A percentile compares a stretch with the other conserved stretches of the same genome.
Conservation (phyloP, 2,888 invertebrate species). For the Leucozona laternaria region DNA sequence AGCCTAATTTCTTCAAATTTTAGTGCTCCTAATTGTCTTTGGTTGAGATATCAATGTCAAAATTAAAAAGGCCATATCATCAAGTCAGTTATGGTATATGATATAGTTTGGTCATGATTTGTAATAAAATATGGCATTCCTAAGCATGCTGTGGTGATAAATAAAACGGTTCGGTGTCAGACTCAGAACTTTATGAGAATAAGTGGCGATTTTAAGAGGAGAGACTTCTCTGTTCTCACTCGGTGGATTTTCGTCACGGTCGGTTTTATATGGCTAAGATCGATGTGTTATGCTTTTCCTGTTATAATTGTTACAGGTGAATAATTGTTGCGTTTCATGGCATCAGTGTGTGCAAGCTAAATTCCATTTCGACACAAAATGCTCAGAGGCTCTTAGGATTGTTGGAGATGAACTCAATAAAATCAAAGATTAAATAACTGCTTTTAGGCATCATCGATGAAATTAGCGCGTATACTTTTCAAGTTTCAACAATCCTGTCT, state of each 20-base stretch:
- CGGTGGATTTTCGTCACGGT: too few species aligned
- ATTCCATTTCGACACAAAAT: conserved; percentile 1
- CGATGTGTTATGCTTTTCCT: too few species aligned
- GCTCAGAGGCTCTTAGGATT: neutral
- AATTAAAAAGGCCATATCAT: conserved; percentile 23
- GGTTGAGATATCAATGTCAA: conserved; percentile 63
- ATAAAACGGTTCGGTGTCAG: neutral
- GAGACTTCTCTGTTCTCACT: too few species aligned
- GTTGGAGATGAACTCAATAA: conserved; percentile 31
- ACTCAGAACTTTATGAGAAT: too few species aligned
- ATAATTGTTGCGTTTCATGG: too few species aligned
- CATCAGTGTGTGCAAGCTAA: neutral
- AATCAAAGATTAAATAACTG: conserved; percentile 17
- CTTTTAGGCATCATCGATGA: conserved; percentile 18
- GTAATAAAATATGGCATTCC: conserved; percentile 45
- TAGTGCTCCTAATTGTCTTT: conserved; percentile 23
- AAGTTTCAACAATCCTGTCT: neutral
- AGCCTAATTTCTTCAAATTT: conserved; percentile 25
- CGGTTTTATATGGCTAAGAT: too few species aligned
- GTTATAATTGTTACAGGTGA: too few species aligned
- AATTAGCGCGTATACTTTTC: conserved; percentile 8
- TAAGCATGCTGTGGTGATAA: conserved; percentile 24
- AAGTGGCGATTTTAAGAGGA: too few species aligned
- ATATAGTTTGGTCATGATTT: conserved; percentile 39
- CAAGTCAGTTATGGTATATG: neutral